phyloP scores from a whole-genome alignment of 2,113 vertebrate species.

The Chaetorhynchus papuensis region DNA sequence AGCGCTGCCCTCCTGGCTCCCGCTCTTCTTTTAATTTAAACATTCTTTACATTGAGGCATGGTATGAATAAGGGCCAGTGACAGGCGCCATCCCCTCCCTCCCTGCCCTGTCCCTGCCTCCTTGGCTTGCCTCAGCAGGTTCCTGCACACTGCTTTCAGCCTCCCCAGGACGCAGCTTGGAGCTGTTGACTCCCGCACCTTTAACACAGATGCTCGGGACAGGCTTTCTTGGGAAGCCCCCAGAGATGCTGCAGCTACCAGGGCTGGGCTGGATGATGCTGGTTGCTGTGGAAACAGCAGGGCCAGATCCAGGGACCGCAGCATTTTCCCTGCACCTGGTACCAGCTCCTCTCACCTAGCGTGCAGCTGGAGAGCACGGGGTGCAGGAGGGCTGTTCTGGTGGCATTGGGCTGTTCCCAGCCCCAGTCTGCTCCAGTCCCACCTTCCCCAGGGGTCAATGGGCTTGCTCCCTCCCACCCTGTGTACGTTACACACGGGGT shows the following conservation, averaged over 20 bases:
- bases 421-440: background rate
- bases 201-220: background rate
- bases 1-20: background rate
- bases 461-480: background rate
- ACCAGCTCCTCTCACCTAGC: background rate
- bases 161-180: fast-evolving
- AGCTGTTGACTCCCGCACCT: background rate
- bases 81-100: background rate
- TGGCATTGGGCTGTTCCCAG: background rate
- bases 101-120: background rate
- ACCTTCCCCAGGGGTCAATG: fast-evolving
- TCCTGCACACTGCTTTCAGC: background rate
- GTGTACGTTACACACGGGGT: fast-evolving
- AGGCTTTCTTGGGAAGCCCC: background rate
- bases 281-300: conserved; percentile 54
- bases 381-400: fast-evolving
- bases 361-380: background rate
- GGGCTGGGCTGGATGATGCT: background rate
- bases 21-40: background rate
- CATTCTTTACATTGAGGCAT: background rate
- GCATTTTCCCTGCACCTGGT: background rate
- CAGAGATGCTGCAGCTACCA: background rate
- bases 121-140: background rate
- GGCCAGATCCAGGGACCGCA: background rate
- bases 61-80: background rate